Conservation (phyloP, 2,888 invertebrate species). For the Girardia tigrina region DNA sequence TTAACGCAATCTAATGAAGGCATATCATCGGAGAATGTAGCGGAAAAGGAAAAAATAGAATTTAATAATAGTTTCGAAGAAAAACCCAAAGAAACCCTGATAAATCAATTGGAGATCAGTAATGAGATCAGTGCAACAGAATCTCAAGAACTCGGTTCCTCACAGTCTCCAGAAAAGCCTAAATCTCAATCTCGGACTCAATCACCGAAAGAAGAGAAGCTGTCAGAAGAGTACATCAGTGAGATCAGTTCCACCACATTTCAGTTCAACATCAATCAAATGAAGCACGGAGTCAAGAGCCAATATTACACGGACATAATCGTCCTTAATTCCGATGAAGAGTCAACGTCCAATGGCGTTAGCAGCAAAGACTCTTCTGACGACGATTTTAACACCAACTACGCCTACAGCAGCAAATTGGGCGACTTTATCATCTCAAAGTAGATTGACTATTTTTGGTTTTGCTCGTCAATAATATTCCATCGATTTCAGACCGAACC, state of each 20-base stretch:
- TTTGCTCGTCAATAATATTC: not conserved
- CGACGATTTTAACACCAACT: not conserved
- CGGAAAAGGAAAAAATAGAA: too few relatives aligned
- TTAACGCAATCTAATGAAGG: too few relatives aligned
- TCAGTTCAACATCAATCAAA: not conserved
- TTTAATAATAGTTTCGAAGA: too few relatives aligned
- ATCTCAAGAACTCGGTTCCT: too few relatives aligned
- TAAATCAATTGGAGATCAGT: too few relatives aligned
- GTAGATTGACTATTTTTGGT: not conserved
- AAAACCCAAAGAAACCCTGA: too few relatives aligned
- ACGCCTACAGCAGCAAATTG: not conserved
- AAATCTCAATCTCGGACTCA: too few relatives aligned
- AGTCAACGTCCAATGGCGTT: too few relatives aligned
- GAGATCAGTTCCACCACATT: conserved; percentile 3
- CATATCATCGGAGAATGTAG: too few relatives aligned
- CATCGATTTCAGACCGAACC: not conserved
- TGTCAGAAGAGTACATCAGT: not conserved
- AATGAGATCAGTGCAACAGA: too few relatives aligned
- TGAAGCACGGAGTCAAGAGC: not conserved
- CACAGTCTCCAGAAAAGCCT: too few relatives aligned
- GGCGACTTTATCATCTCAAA: not conserved
- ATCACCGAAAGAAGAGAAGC: not conserved
- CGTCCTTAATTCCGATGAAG: not conserved
- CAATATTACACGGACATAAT: not conserved
- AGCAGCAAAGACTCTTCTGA: not conserved